A percentile compares a stretch with the other conserved stretches of the same genome.
These are phyloP conservation scores for Chirona hameri DNA, from an alignment of 2,888 invertebrate genomes.

Conservation along the genomic window DNA sequence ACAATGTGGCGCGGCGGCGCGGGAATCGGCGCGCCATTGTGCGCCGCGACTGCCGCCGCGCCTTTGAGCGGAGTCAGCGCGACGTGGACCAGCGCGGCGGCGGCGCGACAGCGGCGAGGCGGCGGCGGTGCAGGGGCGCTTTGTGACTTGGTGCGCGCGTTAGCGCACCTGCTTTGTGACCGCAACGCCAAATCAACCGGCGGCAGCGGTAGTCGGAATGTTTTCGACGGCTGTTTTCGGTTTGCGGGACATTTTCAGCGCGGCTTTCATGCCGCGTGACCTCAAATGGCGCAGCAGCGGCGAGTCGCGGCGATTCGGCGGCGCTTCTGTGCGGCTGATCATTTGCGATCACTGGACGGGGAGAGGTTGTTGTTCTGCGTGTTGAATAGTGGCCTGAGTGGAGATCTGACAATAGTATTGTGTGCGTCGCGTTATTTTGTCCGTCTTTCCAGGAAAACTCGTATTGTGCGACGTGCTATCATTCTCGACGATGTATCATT, in stretches of 20 bases:
- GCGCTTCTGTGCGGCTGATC: neutral
- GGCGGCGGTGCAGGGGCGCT: neutral
- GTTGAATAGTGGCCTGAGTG: neutral
- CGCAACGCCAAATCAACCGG: neutral
- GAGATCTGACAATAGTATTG: neutral
- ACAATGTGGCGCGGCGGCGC: neutral
- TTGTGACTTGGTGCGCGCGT: neutral
- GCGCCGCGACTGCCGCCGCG: conserved; percentile 6
- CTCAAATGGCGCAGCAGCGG: neutral
- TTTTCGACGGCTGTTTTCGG: conserved; percentile 5
- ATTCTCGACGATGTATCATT: too few species aligned
- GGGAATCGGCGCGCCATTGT: conserved; percentile 8
- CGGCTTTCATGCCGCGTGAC: neutral
- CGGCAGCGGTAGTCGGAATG: neutral
- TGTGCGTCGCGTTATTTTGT: neutral
- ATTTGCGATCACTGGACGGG: neutral
- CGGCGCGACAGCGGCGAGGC: neutral
- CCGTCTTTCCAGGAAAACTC: too few species aligned
- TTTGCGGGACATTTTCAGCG: neutral
- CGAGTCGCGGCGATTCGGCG: neutral
- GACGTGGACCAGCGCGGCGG: neutral
- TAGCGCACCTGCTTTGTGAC: neutral
- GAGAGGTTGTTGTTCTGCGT: neutral
- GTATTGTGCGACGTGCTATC: too few species aligned
- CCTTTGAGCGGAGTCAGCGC: conserved; percentile 23